Evolutionary conservation across 2,113 vertebrate genomes (phyloP).

Genomic region (Thymallus thymallus): DNA sequence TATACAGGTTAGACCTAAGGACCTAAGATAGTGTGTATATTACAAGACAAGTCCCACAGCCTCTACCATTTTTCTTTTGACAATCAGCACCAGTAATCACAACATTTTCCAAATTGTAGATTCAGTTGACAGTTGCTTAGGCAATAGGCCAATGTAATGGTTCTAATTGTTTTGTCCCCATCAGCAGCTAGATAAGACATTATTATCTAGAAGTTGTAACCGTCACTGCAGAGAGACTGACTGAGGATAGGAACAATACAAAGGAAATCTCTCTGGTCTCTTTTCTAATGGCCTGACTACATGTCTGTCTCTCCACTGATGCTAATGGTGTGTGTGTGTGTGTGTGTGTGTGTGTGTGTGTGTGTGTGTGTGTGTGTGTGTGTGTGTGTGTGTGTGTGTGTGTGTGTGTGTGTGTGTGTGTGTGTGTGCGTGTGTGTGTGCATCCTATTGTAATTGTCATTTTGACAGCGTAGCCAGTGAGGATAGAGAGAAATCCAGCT

Average conservation of each 20-base stretch:
- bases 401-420: constrained; percentile 23
- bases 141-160: not conserved
- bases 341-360: constrained; percentile 21
- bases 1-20: no score
- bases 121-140: not conserved
- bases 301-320: constrained; percentile 15
- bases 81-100: no score
- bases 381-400: constrained; percentile 25
- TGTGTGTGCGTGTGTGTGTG: constrained; percentile 18
- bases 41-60: no score
- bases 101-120: not conserved
- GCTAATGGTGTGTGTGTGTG: constrained; percentile 20
- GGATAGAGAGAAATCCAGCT: constrained; percentile 52
- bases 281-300: no score
- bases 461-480: constrained; percentile 22
- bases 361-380: constrained; percentile 24
- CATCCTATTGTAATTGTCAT: constrained; percentile 40
- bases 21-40: no score
- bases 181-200: not conserved
- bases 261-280: not conserved
- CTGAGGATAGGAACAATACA: constrained; percentile 11
- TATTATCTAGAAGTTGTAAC: not conserved
- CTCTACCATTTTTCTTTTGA: no score
- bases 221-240: no score
- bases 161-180: not conserved